Evolutionary conservation across 2,797 vertebrate genomes (phyloP), one percentile per base, ranked within the genome.

Genomic region (Mycteria americana): DNA sequence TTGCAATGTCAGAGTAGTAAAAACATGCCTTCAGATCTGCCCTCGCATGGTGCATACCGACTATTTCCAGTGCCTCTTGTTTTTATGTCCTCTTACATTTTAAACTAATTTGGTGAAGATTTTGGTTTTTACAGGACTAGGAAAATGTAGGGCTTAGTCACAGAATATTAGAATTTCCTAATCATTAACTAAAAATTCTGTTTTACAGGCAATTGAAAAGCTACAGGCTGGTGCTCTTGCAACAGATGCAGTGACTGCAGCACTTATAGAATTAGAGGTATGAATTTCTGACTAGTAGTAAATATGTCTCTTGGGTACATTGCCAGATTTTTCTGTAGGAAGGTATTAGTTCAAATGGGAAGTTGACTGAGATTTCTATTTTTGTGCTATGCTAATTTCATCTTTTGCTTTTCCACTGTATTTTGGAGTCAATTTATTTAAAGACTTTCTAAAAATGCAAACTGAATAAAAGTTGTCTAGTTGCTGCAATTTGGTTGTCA

Each of bases 251-350:
- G 99, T 99, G 87, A 99, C 99, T 94, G 99, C 99, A 93, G 99
- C 99, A 84, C 98, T 99, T 94, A 98, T 99, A 97, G 99, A 99
- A 98, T 98, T 99, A 85, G 99, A 99, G 99, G 99, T 99, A 98
- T 60, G 97, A 88, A 77, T 37, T 95, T 96, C 89, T 95, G 70
- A 65, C 73, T 74, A 33, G 51, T 33, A 41, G 30, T 73, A 81
- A 87, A 81, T 65, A 9, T 6, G 6, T 50, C 11, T 70, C 13
- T 63, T 4, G 3, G 7, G 10, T 84, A 19, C 18, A 5, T 51
- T 74, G 33, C 8, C 48, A 67, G 7, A 39, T 68, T 48, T 89
- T 91, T 79, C 68, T 89, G 27, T 68, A 45, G 60, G 33, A 57
- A 37, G 28, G 0, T 70, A 17, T 48, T 63, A 46, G 57, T 69